Percentiles rank a stretch among this genome's conserved stretches.
These are phyloP conservation scores for Nasonia vitripennis DNA, from an alignment of 1,140 invertebrate genomes.

Conservation along the genomic window DNA sequence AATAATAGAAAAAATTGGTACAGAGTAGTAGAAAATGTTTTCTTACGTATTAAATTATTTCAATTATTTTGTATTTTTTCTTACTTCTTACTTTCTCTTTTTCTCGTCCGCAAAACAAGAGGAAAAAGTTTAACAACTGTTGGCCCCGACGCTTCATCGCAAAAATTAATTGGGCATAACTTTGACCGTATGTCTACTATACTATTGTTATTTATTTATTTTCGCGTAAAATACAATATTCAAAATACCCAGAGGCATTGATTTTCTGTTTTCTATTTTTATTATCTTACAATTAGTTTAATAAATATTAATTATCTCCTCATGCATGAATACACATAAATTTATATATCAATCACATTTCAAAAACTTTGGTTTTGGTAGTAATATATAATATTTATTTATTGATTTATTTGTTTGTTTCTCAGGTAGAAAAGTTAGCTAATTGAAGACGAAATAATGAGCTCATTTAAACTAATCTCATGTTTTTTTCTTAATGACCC, in stretches of 20 bases:
- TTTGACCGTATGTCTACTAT: not conserved
- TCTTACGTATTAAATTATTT: not conserved
- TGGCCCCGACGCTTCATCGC: not conserved
- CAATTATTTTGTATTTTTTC: not conserved
- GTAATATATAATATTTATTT: conserved; percentile 15
- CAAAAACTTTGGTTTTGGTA: not conserved
- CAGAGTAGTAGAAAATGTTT: not conserved
- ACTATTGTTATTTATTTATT: not conserved
- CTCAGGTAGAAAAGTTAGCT: too few species aligned
- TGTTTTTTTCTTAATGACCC: too few species aligned
- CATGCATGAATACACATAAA: conserved; percentile 13
- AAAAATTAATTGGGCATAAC: not conserved
- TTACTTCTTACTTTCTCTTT: not conserved
- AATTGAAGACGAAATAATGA: too few species aligned
- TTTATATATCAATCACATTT: conserved; percentile 18
- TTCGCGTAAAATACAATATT: not conserved
- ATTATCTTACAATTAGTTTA: conserved; percentile 2
- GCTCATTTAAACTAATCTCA: too few species aligned
- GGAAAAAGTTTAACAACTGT: not conserved
- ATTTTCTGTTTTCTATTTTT: conserved; percentile 17
- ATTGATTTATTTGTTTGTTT: not conserved
- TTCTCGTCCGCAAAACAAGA: not conserved
- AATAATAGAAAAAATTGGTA: not conserved
- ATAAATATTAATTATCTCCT: not conserved
- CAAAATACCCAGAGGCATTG: conserved; percentile 36